Percentiles rank a stretch among this genome's conserved stretches.
phyloP scores from a whole-genome alignment of 2,888 invertebrate species.

The Lepidochitona cinerea region DNA sequence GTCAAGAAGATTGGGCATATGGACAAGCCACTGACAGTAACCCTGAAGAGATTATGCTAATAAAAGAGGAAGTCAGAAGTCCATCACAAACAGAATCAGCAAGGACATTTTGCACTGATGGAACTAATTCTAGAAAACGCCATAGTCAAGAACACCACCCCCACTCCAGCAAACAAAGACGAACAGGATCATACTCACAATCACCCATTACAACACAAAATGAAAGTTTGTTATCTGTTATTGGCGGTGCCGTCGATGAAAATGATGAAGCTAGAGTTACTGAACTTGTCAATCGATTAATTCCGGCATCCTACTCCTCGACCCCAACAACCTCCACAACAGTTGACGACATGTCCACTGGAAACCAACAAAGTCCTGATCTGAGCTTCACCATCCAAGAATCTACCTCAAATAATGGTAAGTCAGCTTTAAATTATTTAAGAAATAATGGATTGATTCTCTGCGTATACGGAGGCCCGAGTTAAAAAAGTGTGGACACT shows the following conservation, averaged over 20 bases:
- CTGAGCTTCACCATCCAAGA: too few species aligned
- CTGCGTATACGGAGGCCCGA: too few species aligned
- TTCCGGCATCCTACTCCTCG: too few species aligned
- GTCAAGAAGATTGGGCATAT: background rate
- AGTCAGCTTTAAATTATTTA: background rate
- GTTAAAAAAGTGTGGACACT: too few species aligned
- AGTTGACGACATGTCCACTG: too few species aligned
- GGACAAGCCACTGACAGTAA: background rate
- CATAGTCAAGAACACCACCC: background rate
- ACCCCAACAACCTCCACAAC: too few species aligned
- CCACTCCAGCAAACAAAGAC: background rate
- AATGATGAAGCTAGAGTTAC: too few species aligned
- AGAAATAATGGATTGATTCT: too few species aligned
- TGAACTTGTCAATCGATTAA: too few species aligned
- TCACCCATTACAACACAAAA: background rate
- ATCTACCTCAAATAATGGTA: background rate
- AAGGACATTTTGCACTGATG: background rate
- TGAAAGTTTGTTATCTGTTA: background rate
- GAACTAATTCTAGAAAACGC: background rate
- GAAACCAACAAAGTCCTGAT: too few species aligned
- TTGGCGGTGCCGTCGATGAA: too few species aligned
- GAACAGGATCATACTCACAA: background rate
- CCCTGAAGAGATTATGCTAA: background rate
- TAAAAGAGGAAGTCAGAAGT: background rate
- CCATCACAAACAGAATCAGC: background rate